A percentile compares a stretch with the other conserved stretches of the same genome.
phyloP scores from a whole-genome alignment of 2,888 invertebrate species.

The Acronicta alni region DNA sequence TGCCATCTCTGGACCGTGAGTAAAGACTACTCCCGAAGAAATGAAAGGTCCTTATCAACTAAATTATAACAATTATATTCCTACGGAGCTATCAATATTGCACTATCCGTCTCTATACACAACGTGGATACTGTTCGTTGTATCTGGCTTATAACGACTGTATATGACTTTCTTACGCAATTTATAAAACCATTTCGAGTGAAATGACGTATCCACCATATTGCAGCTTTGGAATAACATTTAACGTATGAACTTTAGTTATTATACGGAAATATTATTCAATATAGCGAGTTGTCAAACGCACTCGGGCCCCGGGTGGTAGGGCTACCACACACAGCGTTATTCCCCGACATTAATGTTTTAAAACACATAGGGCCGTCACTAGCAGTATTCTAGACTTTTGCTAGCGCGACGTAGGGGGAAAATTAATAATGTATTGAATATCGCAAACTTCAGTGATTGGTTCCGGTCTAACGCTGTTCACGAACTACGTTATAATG shows the following conservation, averaged over 20 bases:
- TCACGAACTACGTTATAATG: constrained; percentile 4
- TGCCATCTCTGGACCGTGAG: no score
- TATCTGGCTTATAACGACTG: no score
- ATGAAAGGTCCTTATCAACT: no score
- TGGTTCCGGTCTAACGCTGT: constrained; percentile 28
- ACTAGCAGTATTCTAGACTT: constrained; percentile 37
- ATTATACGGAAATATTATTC: constrained; percentile 66
- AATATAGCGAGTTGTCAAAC: constrained; percentile 80
- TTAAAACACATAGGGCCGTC: constrained; percentile 17
- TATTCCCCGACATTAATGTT: constrained; percentile 60
- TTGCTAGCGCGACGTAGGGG: constrained; percentile 14
- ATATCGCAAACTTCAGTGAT: constrained; percentile 31
- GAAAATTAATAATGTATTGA: constrained; percentile 29
- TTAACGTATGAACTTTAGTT: constrained; percentile 55
- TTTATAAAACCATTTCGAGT: constrained; percentile 2
- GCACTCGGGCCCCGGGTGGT: constrained; percentile 65
- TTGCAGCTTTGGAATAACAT: constrained; percentile 47
- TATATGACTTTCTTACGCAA: no score
- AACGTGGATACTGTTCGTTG: no score
- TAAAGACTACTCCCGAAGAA: no score
- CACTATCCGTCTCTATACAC: no score
- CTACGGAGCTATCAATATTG: no score
- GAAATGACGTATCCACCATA: constrained; percentile 36
- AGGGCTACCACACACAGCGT: constrained; percentile 56
- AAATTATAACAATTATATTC: no score